Evolutionary conservation across 1,140 invertebrate species (phyloP).

Genomic region (Plectus sambesii): DNA sequence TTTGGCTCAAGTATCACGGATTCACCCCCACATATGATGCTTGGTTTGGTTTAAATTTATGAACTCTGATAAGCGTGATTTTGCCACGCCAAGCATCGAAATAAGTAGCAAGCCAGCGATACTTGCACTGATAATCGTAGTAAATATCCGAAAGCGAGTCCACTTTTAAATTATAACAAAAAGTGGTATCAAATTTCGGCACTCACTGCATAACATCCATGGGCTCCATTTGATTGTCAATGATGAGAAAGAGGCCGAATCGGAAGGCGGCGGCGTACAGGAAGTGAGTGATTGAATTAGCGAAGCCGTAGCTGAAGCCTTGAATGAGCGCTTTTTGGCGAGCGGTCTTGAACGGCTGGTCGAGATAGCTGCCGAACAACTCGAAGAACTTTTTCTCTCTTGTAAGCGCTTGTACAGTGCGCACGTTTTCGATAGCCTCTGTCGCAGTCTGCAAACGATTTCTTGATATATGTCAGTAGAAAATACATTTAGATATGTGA

Average conservation of each 20-base stretch:
- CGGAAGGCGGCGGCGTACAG: slow-evolving; percentile 51
- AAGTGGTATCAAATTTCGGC: background rate
- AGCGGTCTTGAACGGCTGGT: slow-evolving; percentile 17
- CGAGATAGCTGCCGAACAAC: slow-evolving; percentile 18
- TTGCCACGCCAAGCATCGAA: too few relatives aligned
- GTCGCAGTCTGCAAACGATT: slow-evolving; percentile 30
- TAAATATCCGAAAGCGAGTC: too few relatives aligned
- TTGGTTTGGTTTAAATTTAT: too few relatives aligned
- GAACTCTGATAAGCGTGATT: too few relatives aligned
- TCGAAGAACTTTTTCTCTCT: slow-evolving; percentile 18
- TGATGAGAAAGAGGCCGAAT: slow-evolving; percentile 48
- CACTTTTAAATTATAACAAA: too few relatives aligned
- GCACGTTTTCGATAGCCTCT: slow-evolving; percentile 29
- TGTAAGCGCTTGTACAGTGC: slow-evolving; percentile 27
- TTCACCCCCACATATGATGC: too few relatives aligned
- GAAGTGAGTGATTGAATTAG: slow-evolving; percentile 48
- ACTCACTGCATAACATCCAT: slow-evolving; percentile 39
- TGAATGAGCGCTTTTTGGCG: slow-evolving; percentile 22
- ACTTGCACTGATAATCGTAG: too few relatives aligned
- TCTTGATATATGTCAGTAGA: slow-evolving; percentile 46
- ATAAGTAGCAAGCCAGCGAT: too few relatives aligned
- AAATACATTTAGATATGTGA: too few relatives aligned
- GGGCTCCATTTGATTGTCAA: slow-evolving; percentile 30
- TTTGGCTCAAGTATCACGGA: too few relatives aligned
- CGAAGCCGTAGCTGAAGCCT: slow-evolving; percentile 38